phyloP scores from a whole-genome alignment of 2,113 vertebrate species.

The Sinocyclocheilus grahami region DNA sequence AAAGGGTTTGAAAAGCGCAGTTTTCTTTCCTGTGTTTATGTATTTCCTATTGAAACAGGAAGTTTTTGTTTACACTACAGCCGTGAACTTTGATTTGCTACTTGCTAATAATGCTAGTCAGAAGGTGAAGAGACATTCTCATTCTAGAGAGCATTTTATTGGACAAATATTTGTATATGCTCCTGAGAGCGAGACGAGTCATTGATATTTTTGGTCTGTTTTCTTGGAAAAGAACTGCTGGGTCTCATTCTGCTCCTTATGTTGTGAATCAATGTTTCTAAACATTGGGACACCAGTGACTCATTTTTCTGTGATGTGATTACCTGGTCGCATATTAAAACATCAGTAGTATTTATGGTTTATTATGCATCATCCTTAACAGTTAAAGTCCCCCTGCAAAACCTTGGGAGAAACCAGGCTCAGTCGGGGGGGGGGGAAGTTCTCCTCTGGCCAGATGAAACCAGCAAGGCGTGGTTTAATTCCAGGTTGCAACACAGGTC shows the following conservation, averaged over 20 bases:
- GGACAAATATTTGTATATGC: too few relatives aligned
- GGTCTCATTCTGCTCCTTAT: background rate
- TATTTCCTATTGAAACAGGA: background rate
- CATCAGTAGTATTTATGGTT: background rate
- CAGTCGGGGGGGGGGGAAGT: too few relatives aligned
- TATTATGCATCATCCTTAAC: background rate
- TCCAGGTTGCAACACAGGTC: too few relatives aligned
- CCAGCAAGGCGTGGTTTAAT: too few relatives aligned
- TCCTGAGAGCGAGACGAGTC: too few relatives aligned
- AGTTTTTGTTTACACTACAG: background rate
- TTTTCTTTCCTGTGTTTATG: background rate
- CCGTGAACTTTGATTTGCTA: too few relatives aligned
- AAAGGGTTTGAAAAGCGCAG: too few relatives aligned
- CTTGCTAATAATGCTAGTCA: too few relatives aligned
- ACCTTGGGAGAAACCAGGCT: too few relatives aligned
- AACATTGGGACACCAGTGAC: background rate
- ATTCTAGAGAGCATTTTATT: too few relatives aligned
- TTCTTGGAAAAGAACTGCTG: background rate
- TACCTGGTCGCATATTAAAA: background rate
- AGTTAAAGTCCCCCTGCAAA: background rate
- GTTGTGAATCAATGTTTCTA: constrained; percentile 19
- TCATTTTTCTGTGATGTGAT: background rate
- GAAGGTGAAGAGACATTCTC: too few relatives aligned
- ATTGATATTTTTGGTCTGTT: background rate
- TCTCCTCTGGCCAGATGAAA: too few relatives aligned